Evolutionary conservation across 1,140 invertebrate species (phyloP), one percentile per base, ranked within the genome.

Genomic region (Zaprionus gabonicus): DNA sequence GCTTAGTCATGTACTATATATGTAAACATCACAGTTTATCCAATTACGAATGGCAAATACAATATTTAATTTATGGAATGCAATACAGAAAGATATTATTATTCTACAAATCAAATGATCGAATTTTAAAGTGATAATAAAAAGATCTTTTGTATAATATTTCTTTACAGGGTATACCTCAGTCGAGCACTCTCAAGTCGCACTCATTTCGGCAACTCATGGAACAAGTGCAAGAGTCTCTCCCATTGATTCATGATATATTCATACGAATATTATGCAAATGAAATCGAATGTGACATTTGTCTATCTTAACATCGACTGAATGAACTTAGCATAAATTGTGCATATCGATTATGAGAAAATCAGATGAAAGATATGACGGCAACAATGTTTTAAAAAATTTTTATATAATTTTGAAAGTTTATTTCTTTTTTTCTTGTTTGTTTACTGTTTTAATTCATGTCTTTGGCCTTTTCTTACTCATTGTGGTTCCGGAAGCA

Each of bases 211-310:
- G 53, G 38, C 15, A 49, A 53, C 44, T 46, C 6, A 25, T 27
- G 65, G 13, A 17, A 56, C 68, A 63, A 57, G 34, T 46, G 38
- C 69, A 71, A 15, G 34, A 51, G n/a, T 27, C 36, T 44, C 15
- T 25, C 31, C 59, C 44, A 74, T 68, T 74, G 34, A 59, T 20
- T 59, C 44, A 36, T 70, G n/a, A 53, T 55, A 62, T 41, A 55
- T 71, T 66, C 23, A 69, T 58, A 51, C n/a, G 36, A 20, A 36
- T 80, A 87, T 87, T 87, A 85, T 85, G 82, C 53, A 82, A 85
- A 82, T 82, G 27, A 38, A 25, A 67, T 57, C 41, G 62, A 85
- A 74, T 78, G 36, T 57, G 56, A 55, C 59, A 62, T 78, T 64
- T 55, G 44, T 53, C 4, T 13, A n/a, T 69, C 76, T 78, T 78